phyloP scores from a whole-genome alignment of 2,797 vertebrate genomes.

The Pampus argenteus region DNA sequence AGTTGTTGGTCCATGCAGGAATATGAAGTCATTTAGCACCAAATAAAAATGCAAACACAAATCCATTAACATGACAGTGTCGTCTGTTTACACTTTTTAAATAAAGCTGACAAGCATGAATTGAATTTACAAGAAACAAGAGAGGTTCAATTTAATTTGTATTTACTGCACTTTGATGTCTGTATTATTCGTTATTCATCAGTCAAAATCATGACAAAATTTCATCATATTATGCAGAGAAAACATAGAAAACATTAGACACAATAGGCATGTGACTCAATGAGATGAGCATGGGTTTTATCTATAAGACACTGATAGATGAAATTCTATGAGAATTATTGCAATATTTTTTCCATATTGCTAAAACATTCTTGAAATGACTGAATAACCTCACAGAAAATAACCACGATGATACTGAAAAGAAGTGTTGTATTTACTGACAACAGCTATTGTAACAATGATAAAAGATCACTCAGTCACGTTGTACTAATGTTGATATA shows the following conservation, averaged over 20 bases:
- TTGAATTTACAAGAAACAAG: not conserved
- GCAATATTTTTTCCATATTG: not conserved
- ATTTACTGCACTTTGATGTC: not conserved
- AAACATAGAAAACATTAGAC: too few species aligned
- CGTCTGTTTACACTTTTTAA: not conserved
- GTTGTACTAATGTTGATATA: not conserved
- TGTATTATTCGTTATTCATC: not conserved
- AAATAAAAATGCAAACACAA: not conserved
- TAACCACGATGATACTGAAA: not conserved
- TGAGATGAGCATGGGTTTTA: not conserved
- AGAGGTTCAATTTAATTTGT: not conserved
- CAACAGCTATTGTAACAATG: slow-evolving; percentile 3
- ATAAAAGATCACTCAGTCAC: slow-evolving; percentile 6
- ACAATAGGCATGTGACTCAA: not conserved
- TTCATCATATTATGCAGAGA: too few species aligned
- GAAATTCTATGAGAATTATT: not conserved
- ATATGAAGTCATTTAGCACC: not conserved
- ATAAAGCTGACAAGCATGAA: not conserved
- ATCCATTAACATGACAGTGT: not conserved
- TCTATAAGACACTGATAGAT: not conserved
- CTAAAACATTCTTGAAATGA: not conserved
- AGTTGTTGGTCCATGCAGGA: not conserved
- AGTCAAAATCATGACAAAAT: not conserved
- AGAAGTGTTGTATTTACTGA: not conserved
- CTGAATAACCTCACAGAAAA: not conserved